phyloP scores from a whole-genome alignment of 23 tunicate genomes.

The Trididemnum clinides region DNA sequence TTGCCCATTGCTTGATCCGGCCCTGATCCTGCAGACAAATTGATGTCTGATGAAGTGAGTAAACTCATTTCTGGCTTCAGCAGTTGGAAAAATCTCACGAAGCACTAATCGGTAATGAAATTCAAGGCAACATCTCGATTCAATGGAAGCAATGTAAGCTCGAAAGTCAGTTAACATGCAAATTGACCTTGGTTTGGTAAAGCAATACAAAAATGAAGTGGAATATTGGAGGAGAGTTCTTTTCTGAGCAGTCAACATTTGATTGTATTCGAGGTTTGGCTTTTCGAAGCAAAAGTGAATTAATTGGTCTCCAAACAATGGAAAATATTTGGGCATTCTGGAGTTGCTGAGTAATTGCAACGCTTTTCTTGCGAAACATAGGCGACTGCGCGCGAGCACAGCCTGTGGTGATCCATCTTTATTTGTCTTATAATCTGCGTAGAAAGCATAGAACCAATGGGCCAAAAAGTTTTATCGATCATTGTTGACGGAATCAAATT shows the following conservation, averaged over 20 bases:
- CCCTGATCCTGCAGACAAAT: neutral
- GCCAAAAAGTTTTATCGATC: neutral
- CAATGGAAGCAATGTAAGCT: neutral
- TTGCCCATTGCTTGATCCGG: no score
- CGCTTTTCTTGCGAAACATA: constrained; percentile 34
- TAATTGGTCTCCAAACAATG: neutral
- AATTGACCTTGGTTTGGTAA: neutral
- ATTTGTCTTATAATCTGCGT: constrained; percentile 30
- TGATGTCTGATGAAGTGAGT: neutral
- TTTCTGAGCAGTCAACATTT: neutral
- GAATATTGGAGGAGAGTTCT: constrained; percentile 33
- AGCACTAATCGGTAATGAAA: neutral
- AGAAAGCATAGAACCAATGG: constrained; percentile 11
- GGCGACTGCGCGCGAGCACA: neutral
- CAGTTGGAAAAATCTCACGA: neutral
- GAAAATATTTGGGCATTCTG: constrained; percentile 39
- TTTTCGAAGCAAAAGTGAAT: constrained; percentile 28
- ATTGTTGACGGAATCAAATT: constrained; percentile 22
- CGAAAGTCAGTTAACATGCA: neutral
- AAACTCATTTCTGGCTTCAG: neutral
- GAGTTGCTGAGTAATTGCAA: constrained; percentile 22
- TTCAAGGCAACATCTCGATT: neutral
- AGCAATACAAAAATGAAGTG: constrained; percentile 15
- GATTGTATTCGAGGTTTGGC: constrained; percentile 37
- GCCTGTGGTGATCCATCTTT: constrained; percentile 2